Conservation (phyloP, 2,888 invertebrate genomes). For the Cephus spinipes region DNA sequence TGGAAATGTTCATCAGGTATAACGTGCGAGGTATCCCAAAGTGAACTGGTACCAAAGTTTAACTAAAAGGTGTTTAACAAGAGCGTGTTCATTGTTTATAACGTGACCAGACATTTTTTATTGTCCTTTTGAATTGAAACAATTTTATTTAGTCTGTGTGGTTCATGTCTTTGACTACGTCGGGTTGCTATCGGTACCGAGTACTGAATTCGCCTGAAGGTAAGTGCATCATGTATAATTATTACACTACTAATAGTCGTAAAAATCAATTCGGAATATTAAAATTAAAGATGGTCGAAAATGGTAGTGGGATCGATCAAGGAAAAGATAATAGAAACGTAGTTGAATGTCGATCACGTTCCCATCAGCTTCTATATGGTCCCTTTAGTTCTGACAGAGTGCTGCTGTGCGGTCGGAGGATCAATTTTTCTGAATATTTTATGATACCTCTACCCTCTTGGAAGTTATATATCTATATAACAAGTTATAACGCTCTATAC, state of each 20-base stretch:
- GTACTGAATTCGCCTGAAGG: neutral
- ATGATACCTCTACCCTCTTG: slow-evolving; percentile 44
- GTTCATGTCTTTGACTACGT: neutral
- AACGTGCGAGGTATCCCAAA: neutral
- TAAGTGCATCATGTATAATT: neutral
- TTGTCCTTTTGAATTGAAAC: neutral
- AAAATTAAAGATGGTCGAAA: neutral
- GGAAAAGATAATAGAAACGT: neutral
- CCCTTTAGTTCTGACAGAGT: neutral
- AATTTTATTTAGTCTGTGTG: neutral
- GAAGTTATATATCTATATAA: neutral
- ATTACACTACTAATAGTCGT: neutral
- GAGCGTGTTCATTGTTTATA: neutral
- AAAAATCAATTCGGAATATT: neutral
- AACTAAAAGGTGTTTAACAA: neutral
- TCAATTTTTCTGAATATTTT: slow-evolving; percentile 61
- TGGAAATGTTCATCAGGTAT: neutral
- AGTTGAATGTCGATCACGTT: neutral
- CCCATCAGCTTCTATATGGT: neutral
- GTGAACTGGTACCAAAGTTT: neutral
- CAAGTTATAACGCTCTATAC: slow-evolving; percentile 13
- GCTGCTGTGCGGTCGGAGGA: slow-evolving; percentile 16
- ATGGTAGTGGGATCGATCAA: neutral
- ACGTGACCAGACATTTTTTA: neutral
- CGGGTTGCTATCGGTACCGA: neutral